Evolutionary conservation across 1,140 invertebrate species (phyloP), one percentile per base, ranked within the genome.

Genomic region (Hyles euphorbiae): DNA sequence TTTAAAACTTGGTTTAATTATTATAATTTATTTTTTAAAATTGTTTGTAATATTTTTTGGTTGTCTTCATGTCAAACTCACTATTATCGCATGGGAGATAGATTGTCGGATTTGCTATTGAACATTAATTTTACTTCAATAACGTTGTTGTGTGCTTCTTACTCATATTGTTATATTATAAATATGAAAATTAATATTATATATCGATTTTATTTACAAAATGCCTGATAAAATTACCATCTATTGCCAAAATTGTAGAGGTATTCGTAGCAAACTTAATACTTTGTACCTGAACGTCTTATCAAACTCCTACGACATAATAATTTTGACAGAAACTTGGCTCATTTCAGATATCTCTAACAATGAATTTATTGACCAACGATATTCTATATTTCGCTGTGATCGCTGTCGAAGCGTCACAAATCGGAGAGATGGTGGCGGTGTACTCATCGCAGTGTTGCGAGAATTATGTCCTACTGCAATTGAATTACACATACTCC

Each of bases 161-260:
- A 22, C 22, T 22, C 22, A 22, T 22, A 22, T 2, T 22, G 22
- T 47, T 47, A 11, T 5, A 3, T 48, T 51, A n/a, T 40, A 11
- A 50, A 36, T n/a, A 9, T 40, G 4, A n/a, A 3, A 9, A 53
- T n/a, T 40, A 53, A 9, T 53, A 9, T 53, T 53, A n/a, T 53
- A 3, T 47, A 53, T 8, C 8, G 36, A 8, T 40, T 53, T 36
- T 40, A 8, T 6, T 8, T 10, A 40, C 8, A 2, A 11, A 11
- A 34, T 56, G 40, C 11, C 12, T 50, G n/a, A 63, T 22, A 55
- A 43, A 34, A 32, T 68, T 43, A 60, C 51, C 40, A 32, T 65
- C 22, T 70, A 70, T 49, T 67, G 65, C 40, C 68, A 70, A 60
- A 70, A 70, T n/a, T 70, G 61, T 51, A 40, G 68, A 11, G 64